A percentile compares a stretch with the other conserved stretches of the same genome.
Evolutionary conservation across 2,113 vertebrate genomes (phyloP).

Genomic region (Oxyura jamaicensis): DNA sequence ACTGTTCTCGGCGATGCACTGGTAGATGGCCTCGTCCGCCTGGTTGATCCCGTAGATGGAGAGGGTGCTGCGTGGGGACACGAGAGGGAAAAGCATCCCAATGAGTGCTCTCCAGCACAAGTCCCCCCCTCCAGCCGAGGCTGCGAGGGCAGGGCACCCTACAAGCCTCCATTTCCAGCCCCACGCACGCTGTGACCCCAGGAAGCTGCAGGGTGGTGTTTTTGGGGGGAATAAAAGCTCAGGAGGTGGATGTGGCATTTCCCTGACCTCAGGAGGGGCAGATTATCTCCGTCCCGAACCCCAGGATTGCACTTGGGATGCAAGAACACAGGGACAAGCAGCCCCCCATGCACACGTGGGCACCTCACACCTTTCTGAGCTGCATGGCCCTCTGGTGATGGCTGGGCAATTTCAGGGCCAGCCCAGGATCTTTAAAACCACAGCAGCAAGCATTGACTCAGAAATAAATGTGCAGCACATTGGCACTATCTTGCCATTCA

Average conservation of each 20-base stretch:
- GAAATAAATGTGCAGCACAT: not conserved
- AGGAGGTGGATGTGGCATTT: not conserved
- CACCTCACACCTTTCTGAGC: not conserved
- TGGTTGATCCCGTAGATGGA: constrained; percentile 91
- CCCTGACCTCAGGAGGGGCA: accelerated
- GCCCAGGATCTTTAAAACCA: not conserved
- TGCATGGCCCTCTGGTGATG: not conserved
- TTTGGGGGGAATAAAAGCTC: not conserved
- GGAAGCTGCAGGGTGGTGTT: not conserved
- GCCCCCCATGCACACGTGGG: not conserved
- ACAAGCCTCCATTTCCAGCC: not conserved
- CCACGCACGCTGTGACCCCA: not conserved
- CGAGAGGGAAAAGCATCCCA: not conserved
- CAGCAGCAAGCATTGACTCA: not conserved
- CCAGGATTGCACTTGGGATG: not conserved
- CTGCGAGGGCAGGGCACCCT: not conserved
- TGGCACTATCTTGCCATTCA: not conserved
- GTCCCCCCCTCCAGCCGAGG: not conserved
- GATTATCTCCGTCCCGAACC: not conserved
- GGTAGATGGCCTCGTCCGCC: constrained; percentile 97
- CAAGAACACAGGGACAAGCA: not conserved
- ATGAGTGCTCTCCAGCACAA: accelerated
- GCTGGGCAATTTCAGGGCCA: not conserved
- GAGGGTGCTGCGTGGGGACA: constrained; percentile 83
- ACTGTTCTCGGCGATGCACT: constrained; percentile 96